These are phyloP conservation scores for Tragulus kanchil DNA, from an alignment of 2,113 vertebrate species.

Conservation along the genomic window DNA sequence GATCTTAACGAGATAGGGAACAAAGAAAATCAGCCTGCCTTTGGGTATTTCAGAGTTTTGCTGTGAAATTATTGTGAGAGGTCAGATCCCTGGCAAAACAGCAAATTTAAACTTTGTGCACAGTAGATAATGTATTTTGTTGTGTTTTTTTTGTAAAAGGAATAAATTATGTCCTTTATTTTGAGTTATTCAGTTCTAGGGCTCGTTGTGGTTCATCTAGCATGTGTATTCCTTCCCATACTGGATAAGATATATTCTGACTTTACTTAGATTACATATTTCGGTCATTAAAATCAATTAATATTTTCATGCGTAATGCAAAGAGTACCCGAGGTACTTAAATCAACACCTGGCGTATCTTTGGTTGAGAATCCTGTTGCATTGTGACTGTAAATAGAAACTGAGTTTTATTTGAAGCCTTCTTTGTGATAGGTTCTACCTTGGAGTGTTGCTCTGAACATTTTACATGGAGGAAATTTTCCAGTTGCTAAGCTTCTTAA, in stretches of 20 bases:
- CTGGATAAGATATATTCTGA: neutral
- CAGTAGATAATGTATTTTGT: neutral
- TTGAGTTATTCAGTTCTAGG: too few relatives aligned
- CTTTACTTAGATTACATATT: neutral
- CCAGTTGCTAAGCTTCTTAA: neutral
- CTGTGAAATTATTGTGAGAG: neutral
- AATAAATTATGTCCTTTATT: neutral
- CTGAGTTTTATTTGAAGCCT: neutral
- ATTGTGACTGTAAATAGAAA: neutral
- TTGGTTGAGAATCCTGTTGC: neutral
- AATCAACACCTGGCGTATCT: neutral
- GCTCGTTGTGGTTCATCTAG: neutral
- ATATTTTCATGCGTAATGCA: neutral
- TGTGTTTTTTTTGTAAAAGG: neutral
- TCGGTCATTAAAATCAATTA: neutral
- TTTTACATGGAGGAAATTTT: neutral
- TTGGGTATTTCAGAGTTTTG: neutral
- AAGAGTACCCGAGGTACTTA: neutral
- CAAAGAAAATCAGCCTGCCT: neutral
- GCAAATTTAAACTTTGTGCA: neutral
- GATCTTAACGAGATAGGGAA: neutral
- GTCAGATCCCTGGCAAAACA: neutral
- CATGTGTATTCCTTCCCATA: neutral
- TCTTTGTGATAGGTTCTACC: neutral
- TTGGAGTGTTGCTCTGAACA: neutral